Conservation (phyloP, 1,140 invertebrate genomes). For the Drosophila rhopaloa region DNA sequence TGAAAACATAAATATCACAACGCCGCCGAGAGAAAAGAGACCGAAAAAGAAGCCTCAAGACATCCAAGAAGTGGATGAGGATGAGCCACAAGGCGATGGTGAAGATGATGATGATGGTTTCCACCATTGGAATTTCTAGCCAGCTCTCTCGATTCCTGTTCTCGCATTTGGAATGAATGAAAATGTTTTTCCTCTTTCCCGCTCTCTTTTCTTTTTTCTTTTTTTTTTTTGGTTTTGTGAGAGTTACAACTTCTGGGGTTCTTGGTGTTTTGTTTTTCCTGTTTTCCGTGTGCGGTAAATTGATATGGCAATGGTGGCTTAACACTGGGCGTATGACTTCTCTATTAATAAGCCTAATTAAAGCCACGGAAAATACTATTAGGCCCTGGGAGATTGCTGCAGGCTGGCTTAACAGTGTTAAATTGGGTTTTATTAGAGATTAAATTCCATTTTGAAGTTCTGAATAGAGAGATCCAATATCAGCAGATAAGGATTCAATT, state of each 20-base stretch:
- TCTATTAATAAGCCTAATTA: slow-evolving; percentile 61
- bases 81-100: slow-evolving; percentile 11
- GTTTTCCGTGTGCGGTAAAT: slow-evolving; percentile 54
- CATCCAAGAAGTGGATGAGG: slow-evolving; percentile 48
- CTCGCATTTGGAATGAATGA: slow-evolving; percentile 71
- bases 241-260: slow-evolving; percentile 51
- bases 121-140: slow-evolving; percentile 32
- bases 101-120: slow-evolving; percentile 26
- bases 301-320: slow-evolving; percentile 62
- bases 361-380: slow-evolving; percentile 30
- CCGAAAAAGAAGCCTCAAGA: slow-evolving; percentile 62
- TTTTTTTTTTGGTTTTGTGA: slow-evolving; percentile 18
- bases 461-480: slow-evolving; percentile 11
- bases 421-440: slow-evolving; percentile 33
- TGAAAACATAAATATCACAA: slow-evolving; percentile 80
- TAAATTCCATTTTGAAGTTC: slow-evolving; percentile 18
- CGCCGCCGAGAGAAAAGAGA: slow-evolving; percentile 41
- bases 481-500: neutral
- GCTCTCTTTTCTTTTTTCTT: slow-evolving; percentile 11
- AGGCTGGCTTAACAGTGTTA: slow-evolving; percentile 6
- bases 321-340: slow-evolving; percentile 47
- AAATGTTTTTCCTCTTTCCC: slow-evolving; percentile 49
- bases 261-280: slow-evolving; percentile 35
- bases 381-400: neutral
- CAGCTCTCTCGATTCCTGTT: slow-evolving; percentile 47